These are phyloP conservation scores for Halisarca cf. caerulea DNA, from an alignment of 37 sponge, comb jelly and placozoan species.

Conservation along the genomic window DNA sequence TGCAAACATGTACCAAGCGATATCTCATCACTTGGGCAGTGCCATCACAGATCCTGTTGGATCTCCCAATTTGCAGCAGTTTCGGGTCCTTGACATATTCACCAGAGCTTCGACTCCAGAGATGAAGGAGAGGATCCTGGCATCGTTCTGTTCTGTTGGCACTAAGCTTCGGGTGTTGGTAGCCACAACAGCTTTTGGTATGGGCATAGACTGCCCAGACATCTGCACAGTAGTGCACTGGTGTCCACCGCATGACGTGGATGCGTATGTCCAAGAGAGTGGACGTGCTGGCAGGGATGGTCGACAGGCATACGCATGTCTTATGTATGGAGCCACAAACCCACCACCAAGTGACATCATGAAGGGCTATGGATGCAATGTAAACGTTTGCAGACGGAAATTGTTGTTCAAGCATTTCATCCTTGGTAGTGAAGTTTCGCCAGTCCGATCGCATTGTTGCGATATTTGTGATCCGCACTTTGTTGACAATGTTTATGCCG, in stretches of 20 bases:
- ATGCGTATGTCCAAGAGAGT: too few relatives aligned
- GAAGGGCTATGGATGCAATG: too few relatives aligned
- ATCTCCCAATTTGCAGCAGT: background rate
- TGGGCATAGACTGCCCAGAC: background rate
- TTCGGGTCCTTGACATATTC: background rate
- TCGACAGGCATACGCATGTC: too few relatives aligned
- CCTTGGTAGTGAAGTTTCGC: too few relatives aligned
- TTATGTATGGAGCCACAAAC: too few relatives aligned
- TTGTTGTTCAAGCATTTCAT: too few relatives aligned
- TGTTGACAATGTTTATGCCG: too few relatives aligned
- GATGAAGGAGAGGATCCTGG: background rate
- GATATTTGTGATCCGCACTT: too few relatives aligned
- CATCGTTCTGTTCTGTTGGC: background rate
- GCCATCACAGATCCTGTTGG: background rate
- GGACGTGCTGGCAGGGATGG: too few relatives aligned
- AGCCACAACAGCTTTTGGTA: slow-evolving; percentile 18
- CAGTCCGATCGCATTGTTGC: too few relatives aligned
- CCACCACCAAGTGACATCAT: too few relatives aligned
- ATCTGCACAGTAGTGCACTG: background rate
- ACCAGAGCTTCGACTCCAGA: background rate
- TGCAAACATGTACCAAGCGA: background rate
- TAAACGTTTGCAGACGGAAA: too few relatives aligned
- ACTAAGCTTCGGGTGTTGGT: background rate
- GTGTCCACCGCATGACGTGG: background rate
- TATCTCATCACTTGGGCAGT: background rate